A percentile compares a stretch with the other conserved stretches of the same genome.
These are phyloP conservation scores for Atractosteus spatula DNA, from an alignment of 2,113 vertebrate genomes.

Conservation along the genomic window DNA sequence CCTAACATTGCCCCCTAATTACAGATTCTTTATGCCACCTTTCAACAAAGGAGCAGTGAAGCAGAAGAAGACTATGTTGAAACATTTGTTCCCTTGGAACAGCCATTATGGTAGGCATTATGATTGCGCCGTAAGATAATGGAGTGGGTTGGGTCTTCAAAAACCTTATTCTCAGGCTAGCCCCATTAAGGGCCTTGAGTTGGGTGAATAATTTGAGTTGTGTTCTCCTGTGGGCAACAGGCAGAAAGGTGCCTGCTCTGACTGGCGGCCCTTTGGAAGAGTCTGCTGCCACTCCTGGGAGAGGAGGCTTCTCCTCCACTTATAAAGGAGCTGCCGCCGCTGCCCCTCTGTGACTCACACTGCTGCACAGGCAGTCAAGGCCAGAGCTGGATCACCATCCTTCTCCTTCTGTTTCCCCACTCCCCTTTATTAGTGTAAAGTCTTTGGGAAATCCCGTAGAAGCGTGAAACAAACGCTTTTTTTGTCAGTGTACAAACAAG, in stretches of 20 bases:
- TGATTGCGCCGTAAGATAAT: background rate
- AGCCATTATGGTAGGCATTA: background rate
- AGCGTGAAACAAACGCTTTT: constrained; percentile 8
- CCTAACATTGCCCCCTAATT: constrained; percentile 48
- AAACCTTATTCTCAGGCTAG: background rate
- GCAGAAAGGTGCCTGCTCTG: constrained; percentile 3
- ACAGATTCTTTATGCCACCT: constrained; percentile 45
- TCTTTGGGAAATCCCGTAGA: constrained; percentile 18
- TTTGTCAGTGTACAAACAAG: constrained; percentile 16
- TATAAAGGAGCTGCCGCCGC: background rate
- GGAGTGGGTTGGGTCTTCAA: background rate
- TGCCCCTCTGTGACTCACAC: background rate
- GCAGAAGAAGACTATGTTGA: constrained; percentile 42
- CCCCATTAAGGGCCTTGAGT: background rate
- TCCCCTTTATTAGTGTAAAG: constrained; percentile 11
- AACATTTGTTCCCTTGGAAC: constrained; percentile 20
- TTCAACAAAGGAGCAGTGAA: constrained; percentile 31
- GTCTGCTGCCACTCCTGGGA: background rate
- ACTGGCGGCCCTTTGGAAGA: constrained; percentile 2
- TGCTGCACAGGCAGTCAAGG: background rate
- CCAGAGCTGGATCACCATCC: background rate
- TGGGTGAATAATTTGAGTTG: background rate
- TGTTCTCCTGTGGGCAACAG: constrained; percentile 8
- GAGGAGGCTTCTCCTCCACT: too few species aligned
- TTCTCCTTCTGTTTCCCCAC: background rate